A percentile compares a stretch with the other conserved stretches of the same genome.
phyloP scores from a whole-genome alignment of 2,888 invertebrate species.

The Drosophila recens region DNA sequence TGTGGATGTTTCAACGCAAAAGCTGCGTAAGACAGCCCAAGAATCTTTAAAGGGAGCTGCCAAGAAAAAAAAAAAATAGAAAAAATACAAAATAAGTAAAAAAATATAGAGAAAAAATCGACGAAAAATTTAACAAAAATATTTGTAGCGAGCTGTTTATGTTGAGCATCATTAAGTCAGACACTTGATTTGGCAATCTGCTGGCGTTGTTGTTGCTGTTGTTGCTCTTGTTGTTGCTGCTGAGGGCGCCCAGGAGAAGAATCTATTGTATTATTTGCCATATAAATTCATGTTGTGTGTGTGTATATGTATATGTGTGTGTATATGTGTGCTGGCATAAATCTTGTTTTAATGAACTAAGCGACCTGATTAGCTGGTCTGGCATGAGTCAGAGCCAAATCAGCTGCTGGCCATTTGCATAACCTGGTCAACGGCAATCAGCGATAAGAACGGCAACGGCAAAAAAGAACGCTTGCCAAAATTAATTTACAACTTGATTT shows the following conservation, averaged over 20 bases:
- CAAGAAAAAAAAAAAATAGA: constrained; percentile 32
- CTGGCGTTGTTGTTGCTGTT: constrained; percentile 14
- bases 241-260: constrained; percentile 43
- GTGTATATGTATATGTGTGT: constrained; percentile 28
- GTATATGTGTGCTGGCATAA: constrained; percentile 57
- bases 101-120: constrained; percentile 27
- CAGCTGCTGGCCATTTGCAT: constrained; percentile 64
- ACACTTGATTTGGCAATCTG: constrained; percentile 80
- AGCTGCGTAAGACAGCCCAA: constrained; percentile 48
- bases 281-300: constrained; percentile 59
- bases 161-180: constrained; percentile 79
- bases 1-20: constrained; percentile 34
- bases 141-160: constrained; percentile 66
- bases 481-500: constrained; percentile 74
- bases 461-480: constrained; percentile 32
- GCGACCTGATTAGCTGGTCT: constrained; percentile 70
- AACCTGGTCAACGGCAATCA: constrained; percentile 38
- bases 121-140: constrained; percentile 40
- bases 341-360: constrained; percentile 74
- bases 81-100: constrained; percentile 20
- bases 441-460: constrained; percentile 33
- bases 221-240: constrained; percentile 4
- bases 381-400: constrained; percentile 52
- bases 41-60: constrained; percentile 34
- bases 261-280: constrained; percentile 77